A percentile compares a stretch with the other conserved stretches of the same genome.
phyloP scores from a whole-genome alignment of 1,140 invertebrate genomes.

The Bombus huntii region DNA sequence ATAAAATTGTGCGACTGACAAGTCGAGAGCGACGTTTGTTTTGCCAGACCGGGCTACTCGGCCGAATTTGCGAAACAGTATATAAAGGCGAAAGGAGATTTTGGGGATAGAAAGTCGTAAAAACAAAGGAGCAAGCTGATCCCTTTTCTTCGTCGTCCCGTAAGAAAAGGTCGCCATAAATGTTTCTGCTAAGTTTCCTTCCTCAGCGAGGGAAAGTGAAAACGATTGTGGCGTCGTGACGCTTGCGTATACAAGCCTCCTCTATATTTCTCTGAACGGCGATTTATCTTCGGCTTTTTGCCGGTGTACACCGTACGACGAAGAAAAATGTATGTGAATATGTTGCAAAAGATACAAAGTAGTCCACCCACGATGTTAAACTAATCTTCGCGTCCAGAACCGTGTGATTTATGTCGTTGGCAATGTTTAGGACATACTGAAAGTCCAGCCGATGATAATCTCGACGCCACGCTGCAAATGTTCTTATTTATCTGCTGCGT shows the following conservation, averaged over 20 bases:
- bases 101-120: constrained; percentile 49
- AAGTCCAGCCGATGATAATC: constrained; percentile 27
- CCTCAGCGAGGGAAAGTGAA: constrained; percentile 34
- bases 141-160: constrained; percentile 7
- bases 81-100: constrained; percentile 22
- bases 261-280: constrained; percentile 58
- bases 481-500: neutral
- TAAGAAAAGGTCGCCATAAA: constrained; percentile 31
- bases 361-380: constrained; percentile 35
- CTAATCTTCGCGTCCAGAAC: constrained; percentile 43
- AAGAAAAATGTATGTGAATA: constrained; percentile 64
- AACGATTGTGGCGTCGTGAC: neutral
- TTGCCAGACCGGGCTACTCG: neutral
- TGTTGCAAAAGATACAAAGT: constrained; percentile 47
- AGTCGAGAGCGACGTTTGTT: constrained; percentile 31
- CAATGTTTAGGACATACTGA: constrained; percentile 54
- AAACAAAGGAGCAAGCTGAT: constrained; percentile 3
- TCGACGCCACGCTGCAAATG: neutral
- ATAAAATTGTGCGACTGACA: constrained; percentile 14
- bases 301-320: constrained; percentile 12
- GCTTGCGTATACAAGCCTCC: neutral
- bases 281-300: constrained; percentile 61
- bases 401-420: constrained; percentile 56
- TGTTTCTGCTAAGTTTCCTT: constrained; percentile 31
- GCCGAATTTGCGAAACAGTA: constrained; percentile 44